phyloP scores from a whole-genome alignment of 2,797 vertebrate species.

The Gymnodraco acuticeps region DNA sequence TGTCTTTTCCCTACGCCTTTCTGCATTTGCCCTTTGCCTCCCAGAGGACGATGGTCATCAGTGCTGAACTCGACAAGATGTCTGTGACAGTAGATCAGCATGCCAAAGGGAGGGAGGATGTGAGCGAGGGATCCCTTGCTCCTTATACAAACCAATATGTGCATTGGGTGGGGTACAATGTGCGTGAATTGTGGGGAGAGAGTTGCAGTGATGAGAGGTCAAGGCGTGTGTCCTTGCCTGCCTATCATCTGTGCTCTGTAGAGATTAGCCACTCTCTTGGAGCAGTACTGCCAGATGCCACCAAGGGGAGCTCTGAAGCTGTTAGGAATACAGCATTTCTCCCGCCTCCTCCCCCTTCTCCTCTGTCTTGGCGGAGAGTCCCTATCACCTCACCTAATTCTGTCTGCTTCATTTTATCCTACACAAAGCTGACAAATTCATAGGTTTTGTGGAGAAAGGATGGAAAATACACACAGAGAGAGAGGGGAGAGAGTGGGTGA shows the following conservation, averaged over 20 bases:
- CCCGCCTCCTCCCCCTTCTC: slow-evolving; percentile 6
- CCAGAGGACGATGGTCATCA: slow-evolving; percentile 34
- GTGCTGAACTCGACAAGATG: slow-evolving; percentile 45
- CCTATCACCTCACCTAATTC: slow-evolving; percentile 77
- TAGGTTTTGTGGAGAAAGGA: slow-evolving; percentile 59
- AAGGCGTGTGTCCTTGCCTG: slow-evolving; percentile 58
- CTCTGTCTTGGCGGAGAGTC: slow-evolving; percentile 55
- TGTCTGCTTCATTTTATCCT: slow-evolving; percentile 77
- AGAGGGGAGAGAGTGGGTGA: slow-evolving; percentile 2
- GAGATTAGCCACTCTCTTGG: slow-evolving; percentile 47
- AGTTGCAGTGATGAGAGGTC: slow-evolving; percentile 64
- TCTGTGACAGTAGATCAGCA: slow-evolving; percentile 50
- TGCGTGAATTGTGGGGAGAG: slow-evolving; percentile 15
- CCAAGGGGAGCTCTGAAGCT: slow-evolving; percentile 79
- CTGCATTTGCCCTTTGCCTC: slow-evolving; percentile 17
- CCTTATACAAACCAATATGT: slow-evolving; percentile 38
- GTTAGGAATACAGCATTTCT: neutral
- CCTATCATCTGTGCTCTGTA: slow-evolving; percentile 56
- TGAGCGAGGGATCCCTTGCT: neutral
- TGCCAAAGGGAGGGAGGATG: slow-evolving; percentile 32
- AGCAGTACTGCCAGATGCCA: slow-evolving; percentile 56
- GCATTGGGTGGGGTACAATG: neutral
- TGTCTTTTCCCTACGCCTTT: slow-evolving; percentile 32
- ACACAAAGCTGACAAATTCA: slow-evolving; percentile 76
- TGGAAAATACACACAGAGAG: slow-evolving; percentile 21